Evolutionary conservation across 2,888 invertebrate genomes (phyloP), one percentile per base, ranked within the genome.

Genomic region (Carpatolechia fugitivella): DNA sequence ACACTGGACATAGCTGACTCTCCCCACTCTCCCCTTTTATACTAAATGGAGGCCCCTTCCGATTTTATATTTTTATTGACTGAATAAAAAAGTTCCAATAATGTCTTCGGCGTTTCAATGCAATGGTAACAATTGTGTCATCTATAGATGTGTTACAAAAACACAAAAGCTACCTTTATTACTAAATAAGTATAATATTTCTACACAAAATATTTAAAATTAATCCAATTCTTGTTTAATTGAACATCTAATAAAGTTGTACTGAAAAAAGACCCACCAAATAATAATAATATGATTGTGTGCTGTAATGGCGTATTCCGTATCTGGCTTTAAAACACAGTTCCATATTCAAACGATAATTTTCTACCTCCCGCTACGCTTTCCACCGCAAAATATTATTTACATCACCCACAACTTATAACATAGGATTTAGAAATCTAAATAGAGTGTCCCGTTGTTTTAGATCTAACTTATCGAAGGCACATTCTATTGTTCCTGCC

Each of bases 401-500:
- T 30, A 30, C 51, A 30, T 24, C 38, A 40, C 24, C 29, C 31
- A 13, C 30, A 47, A 54, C 54, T 24, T 35, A 40, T 29, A 55
- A 55, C 44, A 51, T 50, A 51, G 24, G 44, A 50, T 41, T 55
- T 41, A 53, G 49, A 56, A 61, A 61, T 59, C 57, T 56, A 60
- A 58, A 65, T 66, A 65, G 66, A 65, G 57, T 67, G 66, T 72
- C 66, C 72, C 70, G 72, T 74, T 72, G 68, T 61, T 60, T 57
- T 52, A 63, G 68, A 76, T 74, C 69, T 74, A 70, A 69, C 68
- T 73, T 62, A 74, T 73, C 71, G 66, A 67, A 73, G 72, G 72
- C 72, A 69, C 62, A 67, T 65, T 64, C 70, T 74, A 80, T 82
- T 81, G 80, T 83, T 76, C 67, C 62, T 52, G 49, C 55, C 56